These are phyloP conservation scores for Podocnemis expansa DNA, from an alignment of 2,113 vertebrate species.

Conservation along the genomic window DNA sequence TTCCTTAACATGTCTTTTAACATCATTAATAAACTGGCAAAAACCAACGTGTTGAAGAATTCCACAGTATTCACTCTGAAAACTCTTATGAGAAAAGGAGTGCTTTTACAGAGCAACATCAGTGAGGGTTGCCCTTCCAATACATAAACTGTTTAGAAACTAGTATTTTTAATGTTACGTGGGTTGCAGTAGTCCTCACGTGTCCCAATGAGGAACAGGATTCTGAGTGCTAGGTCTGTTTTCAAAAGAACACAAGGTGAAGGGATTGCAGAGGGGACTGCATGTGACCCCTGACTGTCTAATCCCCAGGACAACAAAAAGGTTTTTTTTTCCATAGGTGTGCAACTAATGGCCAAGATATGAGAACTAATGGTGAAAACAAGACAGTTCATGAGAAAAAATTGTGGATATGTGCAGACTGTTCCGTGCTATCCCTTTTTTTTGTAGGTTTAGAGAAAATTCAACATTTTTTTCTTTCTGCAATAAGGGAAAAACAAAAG, in stretches of 20 bases:
- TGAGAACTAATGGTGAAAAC: neutral
- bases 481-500: neutral
- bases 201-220: neutral
- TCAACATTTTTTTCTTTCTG: neutral
- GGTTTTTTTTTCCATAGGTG: neutral
- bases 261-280: neutral
- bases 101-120: neutral
- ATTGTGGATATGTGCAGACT: neutral
- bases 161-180: neutral
- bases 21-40: neutral
- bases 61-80: neutral
- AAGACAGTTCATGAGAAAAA: neutral
- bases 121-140: neutral
- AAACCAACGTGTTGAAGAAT: neutral
- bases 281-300: neutral
- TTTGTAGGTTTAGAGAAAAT: neutral
- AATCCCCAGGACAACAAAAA: neutral
- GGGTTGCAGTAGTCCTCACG: neutral
- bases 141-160: neutral
- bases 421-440: neutral
- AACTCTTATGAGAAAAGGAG: neutral
- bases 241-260: neutral
- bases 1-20: rapidly evolving
- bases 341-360: neutral
- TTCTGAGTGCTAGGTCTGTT: neutral